Percentiles rank a stretch among this genome's conserved stretches.
Evolutionary conservation across 2,113 vertebrate species (phyloP).

Genomic region (Microcebus jonahi): DNA sequence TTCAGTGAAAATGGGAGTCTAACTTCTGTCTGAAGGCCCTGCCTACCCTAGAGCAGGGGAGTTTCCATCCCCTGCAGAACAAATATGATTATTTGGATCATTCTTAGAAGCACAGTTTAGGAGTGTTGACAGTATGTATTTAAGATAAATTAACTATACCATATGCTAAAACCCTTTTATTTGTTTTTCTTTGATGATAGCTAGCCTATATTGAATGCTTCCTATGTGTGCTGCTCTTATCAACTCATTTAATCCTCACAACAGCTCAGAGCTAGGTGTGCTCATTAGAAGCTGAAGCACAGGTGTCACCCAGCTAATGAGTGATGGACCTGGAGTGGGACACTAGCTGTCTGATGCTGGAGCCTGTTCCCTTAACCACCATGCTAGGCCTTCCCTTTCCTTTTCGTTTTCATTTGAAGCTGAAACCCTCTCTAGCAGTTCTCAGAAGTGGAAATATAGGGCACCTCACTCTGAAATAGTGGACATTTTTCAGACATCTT

Average conservation of each 20-base stretch:
- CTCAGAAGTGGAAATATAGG: background rate
- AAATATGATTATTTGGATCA: background rate
- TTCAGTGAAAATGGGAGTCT: background rate
- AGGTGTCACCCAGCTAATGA: background rate
- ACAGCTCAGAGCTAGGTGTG: background rate
- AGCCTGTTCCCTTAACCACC: background rate
- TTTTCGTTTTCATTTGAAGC: background rate
- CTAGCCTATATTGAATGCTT: background rate
- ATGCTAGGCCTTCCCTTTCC: rapidly evolving
- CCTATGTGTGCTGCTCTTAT: background rate
- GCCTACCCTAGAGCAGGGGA: background rate
- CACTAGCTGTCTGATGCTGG: background rate
- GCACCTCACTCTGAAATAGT: background rate
- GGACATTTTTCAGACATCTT: background rate
- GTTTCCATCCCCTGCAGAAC: background rate
- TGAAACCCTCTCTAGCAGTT: background rate
- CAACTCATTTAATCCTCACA: background rate
- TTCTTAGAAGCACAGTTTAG: background rate
- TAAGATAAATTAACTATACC: background rate
- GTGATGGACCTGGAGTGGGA: background rate
- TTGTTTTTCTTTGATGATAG: background rate
- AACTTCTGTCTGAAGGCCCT: background rate
- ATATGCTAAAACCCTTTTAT: background rate
- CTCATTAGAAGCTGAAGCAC: background rate
- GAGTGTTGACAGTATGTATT: background rate